Evolutionary conservation across 2,113 vertebrate species (phyloP).

Genomic region (Tamias sibiricus): DNA sequence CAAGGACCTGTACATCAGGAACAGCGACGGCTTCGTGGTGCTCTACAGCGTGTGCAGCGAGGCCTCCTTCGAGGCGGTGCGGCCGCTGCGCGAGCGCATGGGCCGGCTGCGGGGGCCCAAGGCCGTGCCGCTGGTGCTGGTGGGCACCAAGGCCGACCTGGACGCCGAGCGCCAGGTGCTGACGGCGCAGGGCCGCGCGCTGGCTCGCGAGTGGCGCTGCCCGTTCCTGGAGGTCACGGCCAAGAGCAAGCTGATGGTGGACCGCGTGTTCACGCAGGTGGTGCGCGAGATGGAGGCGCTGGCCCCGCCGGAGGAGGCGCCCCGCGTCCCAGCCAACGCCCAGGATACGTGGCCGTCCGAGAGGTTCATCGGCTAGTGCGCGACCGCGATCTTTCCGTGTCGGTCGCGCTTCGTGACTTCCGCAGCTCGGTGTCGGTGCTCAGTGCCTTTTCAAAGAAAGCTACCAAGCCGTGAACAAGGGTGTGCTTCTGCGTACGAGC

Average conservation of each 20-base stretch:
- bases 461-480: accelerated
- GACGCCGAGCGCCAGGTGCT: conserved; percentile 70
- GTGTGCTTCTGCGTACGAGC: accelerated
- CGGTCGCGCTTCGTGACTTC: accelerated
- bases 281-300: conserved; percentile 72
- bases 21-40: conserved; percentile 71
- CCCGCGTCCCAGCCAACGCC: background rate
- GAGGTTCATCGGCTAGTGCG: conserved; percentile 28
- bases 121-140: conserved; percentile 57
- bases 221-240: conserved; percentile 73
- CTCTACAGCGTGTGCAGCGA: conserved; percentile 68
- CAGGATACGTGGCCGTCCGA: conserved; percentile 35
- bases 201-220: conserved; percentile 75
- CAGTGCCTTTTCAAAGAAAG: background rate
- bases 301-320: background rate
- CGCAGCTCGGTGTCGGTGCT: background rate
- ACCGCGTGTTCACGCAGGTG: conserved; percentile 73
- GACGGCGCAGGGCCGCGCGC: conserved; percentile 63
- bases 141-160: conserved; percentile 74
- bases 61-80: conserved; percentile 69
- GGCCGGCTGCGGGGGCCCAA: conserved; percentile 49
- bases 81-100: conserved; percentile 68
- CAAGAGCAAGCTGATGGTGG: conserved; percentile 74
- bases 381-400: accelerated
- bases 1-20: conserved; percentile 62